Conservation (phyloP, 2,888 invertebrate genomes). For the Chrysomela aeneicollis region DNA sequence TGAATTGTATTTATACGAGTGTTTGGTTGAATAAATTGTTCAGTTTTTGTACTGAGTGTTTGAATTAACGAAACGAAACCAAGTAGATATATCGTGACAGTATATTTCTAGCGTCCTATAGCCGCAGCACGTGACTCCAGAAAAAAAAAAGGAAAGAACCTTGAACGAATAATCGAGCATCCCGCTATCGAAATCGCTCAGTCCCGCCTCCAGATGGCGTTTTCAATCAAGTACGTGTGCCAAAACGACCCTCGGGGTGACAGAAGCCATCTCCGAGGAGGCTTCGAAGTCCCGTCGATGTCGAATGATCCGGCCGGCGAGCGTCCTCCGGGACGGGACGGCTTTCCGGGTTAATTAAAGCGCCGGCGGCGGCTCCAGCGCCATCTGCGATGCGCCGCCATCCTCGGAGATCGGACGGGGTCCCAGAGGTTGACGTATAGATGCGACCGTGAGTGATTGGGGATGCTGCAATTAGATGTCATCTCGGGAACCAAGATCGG, state of each 20-base stretch:
- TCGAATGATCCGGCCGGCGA: slow-evolving; percentile 29
- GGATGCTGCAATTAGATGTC: no score
- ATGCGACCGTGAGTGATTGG: no score
- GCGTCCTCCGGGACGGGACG: slow-evolving; percentile 30
- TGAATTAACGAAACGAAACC: no score
- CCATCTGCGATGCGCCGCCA: background rate
- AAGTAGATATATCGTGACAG: no score
- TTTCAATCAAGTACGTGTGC: slow-evolving; percentile 37
- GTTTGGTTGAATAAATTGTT: no score
- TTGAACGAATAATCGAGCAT: slow-evolving; percentile 23
- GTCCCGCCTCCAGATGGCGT: slow-evolving; percentile 25
- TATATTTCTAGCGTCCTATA: no score
- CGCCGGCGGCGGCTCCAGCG: background rate
- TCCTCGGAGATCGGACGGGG: background rate
- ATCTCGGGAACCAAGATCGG: no score
- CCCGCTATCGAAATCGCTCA: slow-evolving; percentile 31
- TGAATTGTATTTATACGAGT: no score
- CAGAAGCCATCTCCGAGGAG: slow-evolving; percentile 35
- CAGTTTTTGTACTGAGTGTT: no score
- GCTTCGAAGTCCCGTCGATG: slow-evolving; percentile 37
- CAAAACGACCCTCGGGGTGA: slow-evolving; percentile 37
- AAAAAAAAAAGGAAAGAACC: background rate
- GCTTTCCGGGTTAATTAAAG: slow-evolving; percentile 37
- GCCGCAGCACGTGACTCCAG: no score
- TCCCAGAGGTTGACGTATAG: no score